Base-by-base conservation (phyloP, 2,113 vertebrate genomes). In the Callospermophilus lateralis region DNA sequence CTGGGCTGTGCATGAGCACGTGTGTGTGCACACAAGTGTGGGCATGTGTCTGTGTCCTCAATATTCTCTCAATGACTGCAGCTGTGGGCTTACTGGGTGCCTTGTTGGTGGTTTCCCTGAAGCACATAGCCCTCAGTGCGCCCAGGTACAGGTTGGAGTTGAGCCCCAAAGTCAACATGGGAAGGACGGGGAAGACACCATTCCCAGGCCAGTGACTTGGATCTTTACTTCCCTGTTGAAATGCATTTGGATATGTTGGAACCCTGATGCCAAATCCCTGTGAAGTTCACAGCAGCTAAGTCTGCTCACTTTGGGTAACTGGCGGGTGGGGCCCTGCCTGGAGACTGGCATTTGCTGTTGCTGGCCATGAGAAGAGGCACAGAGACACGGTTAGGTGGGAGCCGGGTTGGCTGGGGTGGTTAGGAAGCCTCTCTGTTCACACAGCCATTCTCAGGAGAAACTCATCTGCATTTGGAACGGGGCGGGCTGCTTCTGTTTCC, bases 31-130 rank as follows among this genome's bases (percentile, higher is more conserved):
- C 55, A 8, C 10, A 0, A 39, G 34, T 34, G 58, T 26, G 8
- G 55, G 34, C 5, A 1, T 77, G 11, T 30, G 15, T 63, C 70
- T 17, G 1, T 65, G 3, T 24, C 34, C 32, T 20, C 12, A 1
- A 0, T 3, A 15, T 6, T 58, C 42, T 9, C 79, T 58, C 85
- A 1, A 6, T 42, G n/a, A 24, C 8, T 24, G 30, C 20, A 8
- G 39, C 16, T 2, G 3, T 10, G 1, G 0, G 15, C 26, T 12
- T 28, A 0, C 2, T 6, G 37, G 83, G 34, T 0, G 0, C 73
- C 48, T 58, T 3, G n/a, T 2, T 48, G 48, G 10, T 2, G 3
- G 19, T 4, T 1, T 4, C 4, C 5, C 48, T 45, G 83, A 53
- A 32, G 39, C 0, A 3, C 8, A 13, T 15, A 1, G 16, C 34